Base-by-base conservation (phyloP, 2,888 invertebrate species). In the Tipula unca region DNA sequence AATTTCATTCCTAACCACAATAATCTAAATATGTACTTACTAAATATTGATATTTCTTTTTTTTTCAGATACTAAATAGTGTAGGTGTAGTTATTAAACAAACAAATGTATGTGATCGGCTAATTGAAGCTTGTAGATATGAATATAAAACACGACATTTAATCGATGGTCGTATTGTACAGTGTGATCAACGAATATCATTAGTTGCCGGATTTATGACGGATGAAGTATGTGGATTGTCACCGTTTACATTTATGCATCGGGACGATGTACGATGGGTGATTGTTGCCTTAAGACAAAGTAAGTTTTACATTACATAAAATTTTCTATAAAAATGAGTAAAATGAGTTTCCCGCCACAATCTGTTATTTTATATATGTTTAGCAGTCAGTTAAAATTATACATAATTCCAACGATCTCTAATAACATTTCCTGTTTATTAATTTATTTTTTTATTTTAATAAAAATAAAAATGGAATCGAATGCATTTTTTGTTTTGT, bases 61-160 rank as follows among this genome's bases (percentile, higher is more conserved):
- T 13, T 39, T 39, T 35, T 35, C 39, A 93, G 93, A 91, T 94
- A 86, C 93, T 96, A 88, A 93, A 95, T 88, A 95, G 95, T 86
- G 93, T 96, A 89, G 95, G 95, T 29, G 93, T 94, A 89, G 92
- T 96, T 32, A 90, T 95, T 88, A 93, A 95, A 88, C 95, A 95
- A 85, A 93, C 93, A 86, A 92, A 95, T 85, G 93, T 96, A 85
- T 94, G 94, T 39, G 93, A 93, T 88, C 91, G 94, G 85, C 89
- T 94, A 83, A 90, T 95, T 86, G 95, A 95, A 88, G 93, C 94
- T 6, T 93, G 93, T 86, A 94, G 95, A 88, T 94, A 97, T 88
- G 97, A 98, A 90, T 98, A 98, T 90, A 94, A 96, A 89, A 97
- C 97, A 0, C 93, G 97, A 87, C 98, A 98, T 91, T 92, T 96